Conservation (phyloP, 2,797 vertebrate genomes). For the Halcyon badia region DNA sequence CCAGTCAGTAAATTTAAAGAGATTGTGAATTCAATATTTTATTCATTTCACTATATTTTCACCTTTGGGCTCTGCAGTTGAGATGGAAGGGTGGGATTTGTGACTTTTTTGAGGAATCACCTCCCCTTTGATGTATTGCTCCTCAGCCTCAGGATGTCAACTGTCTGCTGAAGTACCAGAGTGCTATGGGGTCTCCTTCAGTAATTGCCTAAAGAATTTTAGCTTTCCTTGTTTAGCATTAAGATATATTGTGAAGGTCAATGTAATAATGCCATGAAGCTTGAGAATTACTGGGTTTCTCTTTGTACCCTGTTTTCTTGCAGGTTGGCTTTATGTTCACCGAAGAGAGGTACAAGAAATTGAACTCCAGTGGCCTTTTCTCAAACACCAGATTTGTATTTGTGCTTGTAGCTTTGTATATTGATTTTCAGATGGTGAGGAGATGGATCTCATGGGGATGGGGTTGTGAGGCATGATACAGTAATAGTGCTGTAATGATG, state of each 20-base stretch:
- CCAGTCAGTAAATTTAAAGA: background rate
- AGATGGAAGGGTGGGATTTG: background rate
- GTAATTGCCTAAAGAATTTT: background rate
- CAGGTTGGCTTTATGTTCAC: background rate
- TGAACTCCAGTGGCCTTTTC: background rate
- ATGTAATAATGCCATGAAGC: background rate
- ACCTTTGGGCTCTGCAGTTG: background rate
- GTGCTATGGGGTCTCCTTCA: background rate
- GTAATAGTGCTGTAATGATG: background rate
- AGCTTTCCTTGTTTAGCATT: background rate
- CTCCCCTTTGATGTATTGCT: background rate
- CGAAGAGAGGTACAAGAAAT: background rate
- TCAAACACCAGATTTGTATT: background rate
- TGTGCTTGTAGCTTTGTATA: background rate
- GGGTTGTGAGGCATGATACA: background rate
- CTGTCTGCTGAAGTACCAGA: background rate
- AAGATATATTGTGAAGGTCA: background rate
- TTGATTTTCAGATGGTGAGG: background rate
- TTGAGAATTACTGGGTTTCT: background rate
- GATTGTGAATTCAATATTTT: background rate
- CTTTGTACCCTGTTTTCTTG: background rate
- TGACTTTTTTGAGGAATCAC: background rate
- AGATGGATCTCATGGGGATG: background rate
- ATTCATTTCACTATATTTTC: background rate
- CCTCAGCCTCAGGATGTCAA: background rate